Evolutionary conservation across 2,797 vertebrate genomes (phyloP).

Genomic region (Tenualosa thibaudeaui): DNA sequence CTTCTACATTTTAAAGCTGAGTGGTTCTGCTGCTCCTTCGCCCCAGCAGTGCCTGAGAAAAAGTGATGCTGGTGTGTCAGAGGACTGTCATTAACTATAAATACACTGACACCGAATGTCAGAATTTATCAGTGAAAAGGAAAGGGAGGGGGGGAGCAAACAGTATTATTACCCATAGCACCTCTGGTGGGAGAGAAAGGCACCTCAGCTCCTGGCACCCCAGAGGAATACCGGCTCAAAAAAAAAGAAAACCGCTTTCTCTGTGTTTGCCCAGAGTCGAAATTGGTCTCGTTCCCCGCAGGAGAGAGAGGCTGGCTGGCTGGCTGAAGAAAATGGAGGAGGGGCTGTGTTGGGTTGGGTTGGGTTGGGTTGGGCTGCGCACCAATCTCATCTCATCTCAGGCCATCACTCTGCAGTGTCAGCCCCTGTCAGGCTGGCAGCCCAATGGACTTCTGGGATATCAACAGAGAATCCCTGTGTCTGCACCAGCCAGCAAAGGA

Average conservation of each 20-base stretch:
- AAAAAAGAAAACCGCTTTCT: not conserved
- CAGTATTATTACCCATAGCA: not conserved
- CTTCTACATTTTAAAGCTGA: not conserved
- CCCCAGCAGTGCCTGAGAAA: no score
- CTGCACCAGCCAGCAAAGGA: not conserved
- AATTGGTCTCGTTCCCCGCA: slow-evolving; percentile 4
- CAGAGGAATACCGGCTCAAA: not conserved
- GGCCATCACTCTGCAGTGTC: slow-evolving; percentile 4
- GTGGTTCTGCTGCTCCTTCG: not conserved
- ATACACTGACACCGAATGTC: not conserved
- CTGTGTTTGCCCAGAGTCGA: not conserved
- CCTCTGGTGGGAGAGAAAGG: not conserved
- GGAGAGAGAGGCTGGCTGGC: not conserved
- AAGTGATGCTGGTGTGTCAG: not conserved
- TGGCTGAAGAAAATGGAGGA: not conserved
- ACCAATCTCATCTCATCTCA: not conserved
- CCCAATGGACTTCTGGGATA: not conserved
- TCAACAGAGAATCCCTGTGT: not conserved
- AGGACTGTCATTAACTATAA: not conserved
- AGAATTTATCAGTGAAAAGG: not conserved
- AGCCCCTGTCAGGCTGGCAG: slow-evolving; percentile 5
- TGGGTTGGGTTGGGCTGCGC: not conserved
- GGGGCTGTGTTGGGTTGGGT: not conserved
- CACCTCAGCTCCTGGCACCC: not conserved
- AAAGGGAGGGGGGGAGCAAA: not conserved